A percentile compares a stretch with the other conserved stretches of the same genome.
These are phyloP conservation scores for Apodemus sylvaticus DNA, from an alignment of 2,113 vertebrate species.

Conservation along the genomic window DNA sequence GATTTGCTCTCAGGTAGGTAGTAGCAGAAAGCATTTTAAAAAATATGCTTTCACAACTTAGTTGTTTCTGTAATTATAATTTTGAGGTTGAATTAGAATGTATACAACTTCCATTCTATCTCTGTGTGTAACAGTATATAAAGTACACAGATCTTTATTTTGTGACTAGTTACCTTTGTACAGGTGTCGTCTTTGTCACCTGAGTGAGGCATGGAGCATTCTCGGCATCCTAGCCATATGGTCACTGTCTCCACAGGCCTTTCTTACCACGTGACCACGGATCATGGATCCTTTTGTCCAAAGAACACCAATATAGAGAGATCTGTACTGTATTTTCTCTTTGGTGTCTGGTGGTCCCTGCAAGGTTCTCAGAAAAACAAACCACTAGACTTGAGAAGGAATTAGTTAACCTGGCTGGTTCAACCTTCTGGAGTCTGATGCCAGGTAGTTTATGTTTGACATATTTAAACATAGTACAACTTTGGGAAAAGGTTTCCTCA, in stretches of 20 bases:
- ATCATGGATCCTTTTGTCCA: background rate
- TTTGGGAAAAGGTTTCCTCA: background rate
- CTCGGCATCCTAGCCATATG: fast-evolving
- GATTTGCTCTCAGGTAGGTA: background rate
- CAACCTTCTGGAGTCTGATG: background rate
- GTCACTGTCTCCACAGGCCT: background rate
- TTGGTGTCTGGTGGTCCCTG: background rate
- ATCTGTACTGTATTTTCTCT: background rate
- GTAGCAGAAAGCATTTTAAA: background rate
- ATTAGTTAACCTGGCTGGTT: background rate
- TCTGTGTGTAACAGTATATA: background rate
- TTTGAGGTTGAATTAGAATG: background rate
- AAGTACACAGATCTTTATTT: background rate
- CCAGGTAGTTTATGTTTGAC: background rate
- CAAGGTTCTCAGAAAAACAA: background rate
- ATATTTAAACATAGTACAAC: background rate
- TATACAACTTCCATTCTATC: background rate
- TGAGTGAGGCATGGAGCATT: background rate
- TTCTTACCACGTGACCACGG: no score
- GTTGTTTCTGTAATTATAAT: background rate
- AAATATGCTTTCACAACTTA: background rate
- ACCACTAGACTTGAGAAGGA: background rate
- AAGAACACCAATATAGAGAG: background rate
- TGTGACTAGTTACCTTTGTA: background rate
- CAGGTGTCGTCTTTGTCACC: background rate